phyloP scores from a whole-genome alignment of 2,113 vertebrate species.

The Cinclus cinclus region DNA sequence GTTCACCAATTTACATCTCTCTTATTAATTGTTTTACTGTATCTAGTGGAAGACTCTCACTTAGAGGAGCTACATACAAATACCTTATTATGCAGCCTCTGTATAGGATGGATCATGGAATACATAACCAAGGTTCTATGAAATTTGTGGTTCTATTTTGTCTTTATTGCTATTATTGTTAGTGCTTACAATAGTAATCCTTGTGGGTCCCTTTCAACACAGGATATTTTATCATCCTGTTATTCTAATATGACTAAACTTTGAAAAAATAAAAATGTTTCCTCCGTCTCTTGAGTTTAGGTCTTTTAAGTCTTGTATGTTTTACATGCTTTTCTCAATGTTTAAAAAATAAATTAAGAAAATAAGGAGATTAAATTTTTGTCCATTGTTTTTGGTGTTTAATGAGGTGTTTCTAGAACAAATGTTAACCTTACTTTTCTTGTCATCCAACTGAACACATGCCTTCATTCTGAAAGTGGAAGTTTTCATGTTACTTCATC shows the following conservation, averaged over 20 bases:
- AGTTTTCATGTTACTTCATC: not conserved
- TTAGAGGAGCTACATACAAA: not conserved
- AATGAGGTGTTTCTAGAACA: not conserved
- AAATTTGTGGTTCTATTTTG: not conserved
- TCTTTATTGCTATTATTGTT: accelerated
- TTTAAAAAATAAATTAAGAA: not conserved
- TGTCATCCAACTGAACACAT: not conserved
- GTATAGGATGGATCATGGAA: not conserved
- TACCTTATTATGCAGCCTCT: accelerated
- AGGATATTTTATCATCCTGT: not conserved
- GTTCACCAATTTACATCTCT: not conserved
- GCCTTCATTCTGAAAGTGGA: not conserved
- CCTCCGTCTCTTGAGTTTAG: not conserved
- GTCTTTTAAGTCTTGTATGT: not conserved
- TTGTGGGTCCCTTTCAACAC: not conserved
- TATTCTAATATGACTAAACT: not conserved
- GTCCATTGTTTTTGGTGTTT: not conserved
- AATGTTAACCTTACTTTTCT: not conserved
- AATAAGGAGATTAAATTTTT: not conserved
- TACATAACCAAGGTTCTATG: not conserved
- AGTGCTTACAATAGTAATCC: not conserved
- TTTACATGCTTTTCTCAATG: not conserved
- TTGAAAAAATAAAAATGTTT: not conserved
- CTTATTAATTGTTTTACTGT: not conserved
- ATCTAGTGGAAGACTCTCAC: not conserved